These are phyloP conservation scores for Lasioglossum villosulum DNA, from an alignment of 2,888 invertebrate species.

Conservation along the genomic window DNA sequence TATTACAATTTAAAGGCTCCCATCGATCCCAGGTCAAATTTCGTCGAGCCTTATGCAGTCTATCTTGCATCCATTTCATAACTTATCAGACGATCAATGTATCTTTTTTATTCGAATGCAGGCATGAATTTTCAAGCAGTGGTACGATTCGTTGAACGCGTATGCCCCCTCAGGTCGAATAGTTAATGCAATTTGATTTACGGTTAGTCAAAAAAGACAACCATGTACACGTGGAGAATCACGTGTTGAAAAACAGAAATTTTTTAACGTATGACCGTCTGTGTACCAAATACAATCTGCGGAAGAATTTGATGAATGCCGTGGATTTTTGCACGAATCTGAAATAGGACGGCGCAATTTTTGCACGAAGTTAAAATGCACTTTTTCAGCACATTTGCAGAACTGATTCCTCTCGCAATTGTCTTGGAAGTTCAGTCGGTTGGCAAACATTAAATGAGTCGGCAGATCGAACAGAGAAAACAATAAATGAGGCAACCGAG, in stretches of 20 bases:
- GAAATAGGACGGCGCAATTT: background rate
- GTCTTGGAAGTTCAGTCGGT: background rate
- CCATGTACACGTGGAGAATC: background rate
- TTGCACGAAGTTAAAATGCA: background rate
- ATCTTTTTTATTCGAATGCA: background rate
- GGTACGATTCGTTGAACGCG: background rate
- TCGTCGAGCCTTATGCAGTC: background rate
- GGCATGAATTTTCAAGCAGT: conserved; percentile 1
- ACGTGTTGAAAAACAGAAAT: no score
- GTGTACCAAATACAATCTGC: no score
- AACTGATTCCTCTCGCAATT: background rate
- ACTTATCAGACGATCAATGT: background rate
- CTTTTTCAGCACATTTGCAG: background rate
- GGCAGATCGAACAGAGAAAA: background rate
- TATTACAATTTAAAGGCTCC: background rate
- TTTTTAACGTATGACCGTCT: background rate
- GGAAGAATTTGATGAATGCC: no score
- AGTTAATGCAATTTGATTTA: background rate
- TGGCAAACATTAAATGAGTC: background rate
- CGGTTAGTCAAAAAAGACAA: background rate
- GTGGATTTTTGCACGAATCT: background rate
- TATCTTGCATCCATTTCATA: no score
- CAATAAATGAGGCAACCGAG: background rate
- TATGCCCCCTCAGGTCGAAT: background rate
- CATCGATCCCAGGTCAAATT: background rate